Percentiles rank a stretch among this genome's conserved stretches.
Evolutionary conservation across 2,888 invertebrate genomes (phyloP).

Genomic region (Melinopterus prodromus): DNA sequence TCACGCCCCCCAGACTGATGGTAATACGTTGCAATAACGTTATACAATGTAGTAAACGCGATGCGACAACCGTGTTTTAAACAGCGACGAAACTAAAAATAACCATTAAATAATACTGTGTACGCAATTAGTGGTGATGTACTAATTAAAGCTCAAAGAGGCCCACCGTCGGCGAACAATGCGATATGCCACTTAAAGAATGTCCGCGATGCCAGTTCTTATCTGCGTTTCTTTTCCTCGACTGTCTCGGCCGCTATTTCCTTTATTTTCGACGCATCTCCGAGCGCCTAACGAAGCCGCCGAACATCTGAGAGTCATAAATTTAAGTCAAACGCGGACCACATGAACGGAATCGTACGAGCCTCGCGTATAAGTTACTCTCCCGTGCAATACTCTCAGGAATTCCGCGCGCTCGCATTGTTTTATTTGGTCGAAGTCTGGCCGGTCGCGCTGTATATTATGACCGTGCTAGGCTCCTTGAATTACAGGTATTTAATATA

Average conservation of each 20-base stretch:
- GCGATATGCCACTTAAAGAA: background rate
- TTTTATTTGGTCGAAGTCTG: conserved; percentile 15
- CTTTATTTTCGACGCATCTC: background rate
- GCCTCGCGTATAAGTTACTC: background rate
- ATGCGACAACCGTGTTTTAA: too few relatives aligned
- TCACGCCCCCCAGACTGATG: too few relatives aligned
- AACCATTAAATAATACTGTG: too few relatives aligned
- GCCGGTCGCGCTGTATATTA: conserved; percentile 12
- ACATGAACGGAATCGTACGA: background rate
- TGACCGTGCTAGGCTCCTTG: conserved; percentile 25
- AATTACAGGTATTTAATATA: conserved; percentile 26
- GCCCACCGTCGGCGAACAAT: background rate
- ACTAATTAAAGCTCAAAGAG: background rate
- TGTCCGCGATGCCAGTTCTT: background rate
- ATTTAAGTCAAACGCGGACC: background rate
- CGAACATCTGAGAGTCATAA: background rate
- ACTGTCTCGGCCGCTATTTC: background rate
- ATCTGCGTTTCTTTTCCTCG: background rate
- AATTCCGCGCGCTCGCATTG: conserved; percentile 14
- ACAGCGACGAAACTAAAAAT: too few relatives aligned
- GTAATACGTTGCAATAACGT: too few relatives aligned
- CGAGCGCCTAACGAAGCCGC: background rate
- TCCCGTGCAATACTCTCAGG: conserved; percentile 13
- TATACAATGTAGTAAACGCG: too few relatives aligned
- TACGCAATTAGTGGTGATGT: background rate